Percentiles rank a stretch among this genome's conserved stretches.
These are phyloP conservation scores for Proctacanthus coquilletti DNA, from an alignment of 1,140 invertebrate species.

Conservation along the genomic window DNA sequence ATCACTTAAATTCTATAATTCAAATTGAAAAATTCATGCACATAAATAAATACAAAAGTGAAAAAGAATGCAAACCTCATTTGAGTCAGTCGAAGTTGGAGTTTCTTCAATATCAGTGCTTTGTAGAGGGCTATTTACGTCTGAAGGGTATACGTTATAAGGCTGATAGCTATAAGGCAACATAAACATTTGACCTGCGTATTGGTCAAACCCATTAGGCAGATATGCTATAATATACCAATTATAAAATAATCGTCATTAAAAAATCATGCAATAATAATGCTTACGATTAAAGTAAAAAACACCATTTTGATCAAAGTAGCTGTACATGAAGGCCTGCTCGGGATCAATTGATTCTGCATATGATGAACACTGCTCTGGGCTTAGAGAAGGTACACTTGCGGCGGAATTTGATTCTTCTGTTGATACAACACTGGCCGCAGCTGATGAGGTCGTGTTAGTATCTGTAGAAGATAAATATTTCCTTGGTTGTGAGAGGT, in stretches of 20 bases:
- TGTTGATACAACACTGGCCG: slow-evolving; percentile 16
- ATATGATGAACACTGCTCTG: slow-evolving; percentile 1
- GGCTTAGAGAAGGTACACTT: slow-evolving; percentile 1
- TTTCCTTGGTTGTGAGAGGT: slow-evolving; percentile 42
- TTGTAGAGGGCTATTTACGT: not conserved
- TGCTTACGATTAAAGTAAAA: slow-evolving; percentile 31
- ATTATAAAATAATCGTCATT: not conserved
- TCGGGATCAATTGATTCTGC: not conserved
- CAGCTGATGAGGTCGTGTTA: slow-evolving; percentile 16
- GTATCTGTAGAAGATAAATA: slow-evolving; percentile 11
- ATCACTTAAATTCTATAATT: not conserved
- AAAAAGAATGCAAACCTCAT: not conserved
- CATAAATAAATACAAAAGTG: not conserved
- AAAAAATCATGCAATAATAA: not conserved
- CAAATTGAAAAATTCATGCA: too few relatives aligned
- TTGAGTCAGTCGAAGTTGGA: not conserved
- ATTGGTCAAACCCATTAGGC: slow-evolving; percentile 5
- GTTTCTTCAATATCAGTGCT: not conserved
- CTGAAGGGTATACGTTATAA: slow-evolving; percentile 2
- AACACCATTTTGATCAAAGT: slow-evolving; percentile 30
- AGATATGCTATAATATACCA: not conserved
- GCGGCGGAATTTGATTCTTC: slow-evolving; percentile 2
- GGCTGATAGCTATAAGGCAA: slow-evolving; percentile 5
- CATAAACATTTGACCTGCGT: slow-evolving; percentile 3
- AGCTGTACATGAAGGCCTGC: slow-evolving; percentile 11